Percentiles rank a stretch among this genome's conserved stretches.
Evolutionary conservation across 2,888 invertebrate species (phyloP).

Genomic region (Euplexia lucipara): DNA sequence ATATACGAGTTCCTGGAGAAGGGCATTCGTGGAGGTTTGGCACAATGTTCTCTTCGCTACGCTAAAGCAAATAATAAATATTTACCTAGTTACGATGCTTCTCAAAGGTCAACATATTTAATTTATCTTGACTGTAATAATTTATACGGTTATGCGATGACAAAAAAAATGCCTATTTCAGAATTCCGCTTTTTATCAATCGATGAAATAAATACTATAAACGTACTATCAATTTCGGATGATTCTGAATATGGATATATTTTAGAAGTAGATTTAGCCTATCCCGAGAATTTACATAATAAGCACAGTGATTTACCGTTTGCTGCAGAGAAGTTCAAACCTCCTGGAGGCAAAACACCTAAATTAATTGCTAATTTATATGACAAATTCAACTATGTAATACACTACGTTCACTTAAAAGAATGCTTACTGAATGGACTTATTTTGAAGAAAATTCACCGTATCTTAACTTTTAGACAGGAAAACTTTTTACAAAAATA

Average conservation of each 20-base stretch:
- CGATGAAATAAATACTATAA: background rate
- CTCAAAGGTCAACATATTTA: no score
- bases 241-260: no score
- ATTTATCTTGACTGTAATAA: constrained; percentile 13
- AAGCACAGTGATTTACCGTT: background rate
- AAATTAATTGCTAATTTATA: background rate
- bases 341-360: background rate
- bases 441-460: background rate
- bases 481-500: background rate
- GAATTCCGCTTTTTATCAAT: background rate
- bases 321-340: background rate
- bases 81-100: no score
- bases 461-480: background rate
- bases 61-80: no score
- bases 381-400: background rate
- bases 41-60: constrained; percentile 3
- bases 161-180: background rate
- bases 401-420: constrained; percentile 4
- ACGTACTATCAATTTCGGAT: background rate
- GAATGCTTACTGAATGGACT: background rate
- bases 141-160: constrained; percentile 14
- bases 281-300: background rate
- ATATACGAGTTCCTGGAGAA: background rate
- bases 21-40: constrained; percentile 1
- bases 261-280: constrained; percentile 12